phyloP scores from a whole-genome alignment of 2,888 invertebrate species.

The Seira ritae region DNA sequence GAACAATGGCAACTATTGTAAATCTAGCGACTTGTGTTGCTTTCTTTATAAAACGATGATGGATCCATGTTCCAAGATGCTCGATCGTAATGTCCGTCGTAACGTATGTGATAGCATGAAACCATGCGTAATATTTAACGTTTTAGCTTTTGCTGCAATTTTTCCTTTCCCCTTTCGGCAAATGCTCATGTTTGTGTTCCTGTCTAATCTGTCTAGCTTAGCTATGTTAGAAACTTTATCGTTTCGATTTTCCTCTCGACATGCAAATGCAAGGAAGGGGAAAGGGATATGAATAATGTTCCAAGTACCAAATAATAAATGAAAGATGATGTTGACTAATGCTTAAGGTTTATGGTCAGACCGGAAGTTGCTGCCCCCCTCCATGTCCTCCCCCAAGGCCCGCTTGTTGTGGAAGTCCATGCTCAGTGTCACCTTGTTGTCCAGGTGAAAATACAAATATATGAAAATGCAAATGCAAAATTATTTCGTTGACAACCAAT shows the following conservation, averaged over 20 bases:
- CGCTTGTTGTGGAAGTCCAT: conserved; percentile 54
- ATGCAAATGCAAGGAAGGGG: too few species aligned
- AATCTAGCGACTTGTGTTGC: conserved; percentile 53
- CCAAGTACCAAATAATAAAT: too few species aligned
- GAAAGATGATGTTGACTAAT: too few species aligned
- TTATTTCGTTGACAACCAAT: too few species aligned
- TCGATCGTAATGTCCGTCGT: conserved; percentile 68
- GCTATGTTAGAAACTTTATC: too few species aligned
- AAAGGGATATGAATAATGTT: conserved; percentile 50
- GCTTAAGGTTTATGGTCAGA: conserved; percentile 71
- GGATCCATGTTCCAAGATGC: conserved; percentile 71
- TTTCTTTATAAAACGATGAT: conserved; percentile 50
- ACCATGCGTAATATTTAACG: conserved; percentile 46
- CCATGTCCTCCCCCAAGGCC: conserved; percentile 63
- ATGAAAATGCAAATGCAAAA: too few species aligned
- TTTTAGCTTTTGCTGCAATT: conserved; percentile 47
- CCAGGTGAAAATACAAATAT: too few species aligned
- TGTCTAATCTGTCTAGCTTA: too few species aligned
- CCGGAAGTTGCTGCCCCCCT: conserved; percentile 63
- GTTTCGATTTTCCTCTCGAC: too few species aligned
- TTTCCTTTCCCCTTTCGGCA: conserved; percentile 13
- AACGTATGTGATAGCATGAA: too few species aligned
- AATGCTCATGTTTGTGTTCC: conserved; percentile 59
- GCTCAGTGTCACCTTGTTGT: conserved; percentile 65
- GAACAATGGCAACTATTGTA: not conserved